Evolutionary conservation across 1,140 invertebrate genomes (phyloP), one percentile per base, ranked within the genome.

Genomic region (Atta texana): DNA sequence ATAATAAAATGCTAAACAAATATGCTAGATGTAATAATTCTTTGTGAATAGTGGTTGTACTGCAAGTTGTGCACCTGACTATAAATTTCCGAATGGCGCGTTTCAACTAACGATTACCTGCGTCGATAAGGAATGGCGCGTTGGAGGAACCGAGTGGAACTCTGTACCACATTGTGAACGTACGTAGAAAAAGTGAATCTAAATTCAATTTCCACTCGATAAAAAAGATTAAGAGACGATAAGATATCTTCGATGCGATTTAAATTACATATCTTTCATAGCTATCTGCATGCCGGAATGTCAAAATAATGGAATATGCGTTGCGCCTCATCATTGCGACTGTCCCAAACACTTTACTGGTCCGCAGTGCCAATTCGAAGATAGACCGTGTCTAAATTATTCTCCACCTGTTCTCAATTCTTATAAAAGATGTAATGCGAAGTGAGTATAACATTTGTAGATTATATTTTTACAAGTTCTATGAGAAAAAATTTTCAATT

Each of bases 261-360:
- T 51, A 21, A 88, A 69, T 69, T 6, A 6, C 5, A 44, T 10
- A 18, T 85, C 66, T 88, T 88, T 93, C 93, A 68, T 87, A 98
- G 97, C 97, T 5, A 95, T 96, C 87, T 98, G 98, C 92, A 91
- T 96, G 18, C 97, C 97, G 0, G 94, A 96, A 1, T 98, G 98
- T 93, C 95, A 97, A 91, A 98, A 98, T 94, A 97, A 96, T 69
- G 98, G 98, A 0, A 97, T 97, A 18, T 98, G 98, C 91, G 91
- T 97, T 0, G 95, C 95, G 1, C 97, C 97, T 0, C 96, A 97
- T 93, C 94, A 96, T 1, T 98, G 98, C 90, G 93, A 96, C 12
- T 98, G 98, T 90, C 95, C 97, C 0, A 95, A 96, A 28, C 97
- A 97, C 90, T 98, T 96, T 93, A 96, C 96, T 34, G 98, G 98